Evolutionary conservation across 2,888 invertebrate genomes (phyloP).

Genomic region (Drosophila yooni): DNA sequence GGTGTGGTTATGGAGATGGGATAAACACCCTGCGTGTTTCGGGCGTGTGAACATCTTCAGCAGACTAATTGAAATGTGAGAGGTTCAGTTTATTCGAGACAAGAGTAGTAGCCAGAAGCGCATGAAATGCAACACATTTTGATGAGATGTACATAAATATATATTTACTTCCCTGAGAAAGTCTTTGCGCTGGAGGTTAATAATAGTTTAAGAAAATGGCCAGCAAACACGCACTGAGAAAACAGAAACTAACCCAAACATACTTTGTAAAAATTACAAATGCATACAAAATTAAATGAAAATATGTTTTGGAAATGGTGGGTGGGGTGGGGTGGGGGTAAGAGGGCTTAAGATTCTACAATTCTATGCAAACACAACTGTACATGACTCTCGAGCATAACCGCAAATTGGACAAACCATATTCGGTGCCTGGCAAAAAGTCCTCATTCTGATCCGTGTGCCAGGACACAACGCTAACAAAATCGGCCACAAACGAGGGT

Average conservation of each 20-base stretch:
- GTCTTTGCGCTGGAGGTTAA: conserved; percentile 56
- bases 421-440: conserved; percentile 84
- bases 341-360: conserved; percentile 15
- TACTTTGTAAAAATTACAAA: conserved; percentile 31
- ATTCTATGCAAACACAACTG: conserved; percentile 23
- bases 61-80: conserved; percentile 70
- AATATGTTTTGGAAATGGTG: conserved; percentile 25
- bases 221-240: conserved; percentile 59
- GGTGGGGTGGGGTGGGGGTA: conserved; percentile 9
- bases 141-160: conserved; percentile 55
- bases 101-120: conserved; percentile 29
- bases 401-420: conserved; percentile 81
- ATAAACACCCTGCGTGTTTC: conserved; percentile 57
- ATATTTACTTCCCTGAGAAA: conserved; percentile 69
- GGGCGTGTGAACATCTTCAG: conserved; percentile 62
- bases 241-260: conserved; percentile 21
- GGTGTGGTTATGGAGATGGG: background rate
- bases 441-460: conserved; percentile 88
- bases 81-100: conserved; percentile 21
- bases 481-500: conserved; percentile 97
- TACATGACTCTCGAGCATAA: conserved; percentile 22
- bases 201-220: conserved; percentile 60
- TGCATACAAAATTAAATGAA: conserved; percentile 44
- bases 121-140: conserved; percentile 59
- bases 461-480: conserved; percentile 94